Evolutionary conservation across 2,888 invertebrate genomes (phyloP), one percentile per base, ranked within the genome.

Genomic region (Ormyrus pomaceus): DNA sequence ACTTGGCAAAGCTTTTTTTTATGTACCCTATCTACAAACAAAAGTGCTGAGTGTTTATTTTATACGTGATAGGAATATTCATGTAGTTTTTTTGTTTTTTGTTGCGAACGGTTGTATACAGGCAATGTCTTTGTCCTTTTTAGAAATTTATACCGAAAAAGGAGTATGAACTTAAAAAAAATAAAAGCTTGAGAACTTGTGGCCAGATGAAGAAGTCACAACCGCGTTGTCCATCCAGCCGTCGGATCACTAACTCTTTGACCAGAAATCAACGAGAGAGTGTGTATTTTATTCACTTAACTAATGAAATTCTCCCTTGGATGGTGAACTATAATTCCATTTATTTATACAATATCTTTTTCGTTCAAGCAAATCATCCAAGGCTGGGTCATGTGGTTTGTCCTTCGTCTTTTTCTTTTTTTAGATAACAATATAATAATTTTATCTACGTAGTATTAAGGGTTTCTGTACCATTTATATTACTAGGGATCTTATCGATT

Each of bases 1-100:
- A 90, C 86, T 90, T 89, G 89, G 89, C 89, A 89, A 90, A 90
- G 90, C 90, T 89, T 83, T 81, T 77, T 77, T 87, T 85, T 86
- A 87, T 87, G 84, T 89, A 87, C 84, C 34, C 87, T 89, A 89
- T 89, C 89, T 89, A 89, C 88, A 89, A 86, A 88, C 84, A 86
- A 87, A 88, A 85, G 83, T 86, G 85, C 83, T 84, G 84, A 85
- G 86, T 84, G 68, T 79, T 75, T 70, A 46, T 80, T 68, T 55
- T 65, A 66, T 78, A 58, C 8, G 66, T 46, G 50, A 76, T 82
- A 65, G 81, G 62, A 83, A 76, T 84, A 81, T 84, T 70, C 79
- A 79, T 82, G 71, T 84, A 78, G 83, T 34, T 34, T 34, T 34
- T 34, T 34, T 34, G 34, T 34, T 34, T 34, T 34, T 34, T 34